These are phyloP conservation scores for Phortica okadai DNA, from an alignment of 2,888 invertebrate genomes.

Conservation along the genomic window DNA sequence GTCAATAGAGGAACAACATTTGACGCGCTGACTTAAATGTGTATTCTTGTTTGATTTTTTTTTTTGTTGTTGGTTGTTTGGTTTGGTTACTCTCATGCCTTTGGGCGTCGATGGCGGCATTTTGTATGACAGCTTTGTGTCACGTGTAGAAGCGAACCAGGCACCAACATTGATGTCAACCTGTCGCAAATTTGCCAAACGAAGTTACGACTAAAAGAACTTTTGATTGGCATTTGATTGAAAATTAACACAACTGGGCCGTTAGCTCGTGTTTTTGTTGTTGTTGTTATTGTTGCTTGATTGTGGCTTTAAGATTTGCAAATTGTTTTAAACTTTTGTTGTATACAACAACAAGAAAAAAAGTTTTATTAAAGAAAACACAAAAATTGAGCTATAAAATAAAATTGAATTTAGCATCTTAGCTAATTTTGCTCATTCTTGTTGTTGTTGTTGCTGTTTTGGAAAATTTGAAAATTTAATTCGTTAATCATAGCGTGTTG, in stretches of 20 bases:
- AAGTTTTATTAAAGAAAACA: background rate
- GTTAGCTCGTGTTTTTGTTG: constrained; percentile 6
- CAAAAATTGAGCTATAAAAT: background rate
- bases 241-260: constrained; percentile 61
- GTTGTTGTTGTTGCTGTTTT: background rate
- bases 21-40: too few relatives aligned
- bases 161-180: constrained; percentile 26
- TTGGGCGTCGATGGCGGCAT: background rate
- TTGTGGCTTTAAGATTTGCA: background rate
- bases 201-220: constrained; percentile 40
- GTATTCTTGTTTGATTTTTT: background rate
- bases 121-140: too few relatives aligned
- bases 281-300: constrained; percentile 9
- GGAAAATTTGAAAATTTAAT: constrained; percentile 25
- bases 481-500: constrained; percentile 24
- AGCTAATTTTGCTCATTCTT: constrained; percentile 8
- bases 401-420: constrained; percentile 10
- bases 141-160: too few relatives aligned
- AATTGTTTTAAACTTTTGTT: constrained; percentile 23
- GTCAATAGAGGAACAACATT: background rate
- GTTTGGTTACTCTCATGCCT: background rate
- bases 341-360: background rate
- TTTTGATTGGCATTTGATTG: constrained; percentile 68
- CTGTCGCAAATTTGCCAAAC: constrained; percentile 56
- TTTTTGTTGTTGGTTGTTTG: background rate